phyloP scores from a whole-genome alignment of 2,888 invertebrate species.

The Tetranychus truncatus region DNA sequence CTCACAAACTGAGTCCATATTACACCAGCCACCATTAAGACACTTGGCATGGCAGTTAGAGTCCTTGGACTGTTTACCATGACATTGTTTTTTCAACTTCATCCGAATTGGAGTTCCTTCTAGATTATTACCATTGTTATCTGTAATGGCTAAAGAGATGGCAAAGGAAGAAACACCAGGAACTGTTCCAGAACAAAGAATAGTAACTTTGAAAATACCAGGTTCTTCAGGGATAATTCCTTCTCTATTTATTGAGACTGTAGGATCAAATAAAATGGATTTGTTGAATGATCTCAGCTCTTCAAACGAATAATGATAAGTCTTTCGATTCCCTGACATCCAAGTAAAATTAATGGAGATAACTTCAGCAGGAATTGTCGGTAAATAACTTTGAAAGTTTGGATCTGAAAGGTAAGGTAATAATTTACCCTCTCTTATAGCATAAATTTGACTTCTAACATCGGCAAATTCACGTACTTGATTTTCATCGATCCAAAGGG shows the following conservation, averaged over 20 bases:
- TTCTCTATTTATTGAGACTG: slow-evolving; percentile 63
- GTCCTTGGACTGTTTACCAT: slow-evolving; percentile 61
- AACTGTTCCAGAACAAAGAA: slow-evolving; percentile 69
- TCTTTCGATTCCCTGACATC: slow-evolving; percentile 32
- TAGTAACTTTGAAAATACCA: slow-evolving; percentile 70
- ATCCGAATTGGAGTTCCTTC: slow-evolving; percentile 70
- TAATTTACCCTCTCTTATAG: slow-evolving; percentile 68
- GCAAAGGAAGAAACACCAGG: slow-evolving; percentile 72
- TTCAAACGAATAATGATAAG: slow-evolving; percentile 59
- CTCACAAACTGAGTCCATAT: slow-evolving; percentile 62
- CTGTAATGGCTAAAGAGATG: slow-evolving; percentile 61
- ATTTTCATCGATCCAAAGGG: slow-evolving; percentile 68
- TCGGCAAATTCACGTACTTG: slow-evolving; percentile 61
- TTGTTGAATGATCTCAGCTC: slow-evolving; percentile 64
- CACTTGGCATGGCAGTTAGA: slow-evolving; percentile 73
- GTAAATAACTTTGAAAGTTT: slow-evolving; percentile 69
- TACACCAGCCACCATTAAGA: slow-evolving; percentile 65
- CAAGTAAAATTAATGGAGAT: slow-evolving; percentile 34
- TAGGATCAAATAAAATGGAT: slow-evolving; percentile 63
- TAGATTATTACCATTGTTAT: slow-evolving; percentile 52
- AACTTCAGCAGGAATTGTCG: slow-evolving; percentile 77
- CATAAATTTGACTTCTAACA: slow-evolving; percentile 67
- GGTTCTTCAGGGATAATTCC: slow-evolving; percentile 67
- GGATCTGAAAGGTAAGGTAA: slow-evolving; percentile 68
- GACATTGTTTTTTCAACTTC: slow-evolving; percentile 76